These are phyloP conservation scores for Drepana arcuata DNA, from an alignment of 1,140 invertebrate species.

Conservation along the genomic window DNA sequence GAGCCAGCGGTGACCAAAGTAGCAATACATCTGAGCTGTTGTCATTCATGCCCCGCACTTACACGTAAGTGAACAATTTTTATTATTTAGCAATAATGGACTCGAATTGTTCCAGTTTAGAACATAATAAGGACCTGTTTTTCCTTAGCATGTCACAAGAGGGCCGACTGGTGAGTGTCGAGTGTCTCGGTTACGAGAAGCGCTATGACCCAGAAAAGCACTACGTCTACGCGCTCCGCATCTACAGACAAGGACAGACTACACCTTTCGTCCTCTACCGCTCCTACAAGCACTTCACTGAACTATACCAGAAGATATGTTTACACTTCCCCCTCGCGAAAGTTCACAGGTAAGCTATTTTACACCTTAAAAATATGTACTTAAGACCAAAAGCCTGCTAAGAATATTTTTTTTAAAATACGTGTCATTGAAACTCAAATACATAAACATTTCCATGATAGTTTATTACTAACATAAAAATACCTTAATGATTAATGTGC, in stretches of 20 bases:
- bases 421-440: too few relatives aligned
- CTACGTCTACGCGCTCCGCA: conserved; percentile 95
- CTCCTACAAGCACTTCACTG: conserved; percentile 96
- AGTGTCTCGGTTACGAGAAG: conserved; percentile 93
- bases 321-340: conserved; percentile 92
- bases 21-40: conserved; percentile 82
- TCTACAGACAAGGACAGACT: conserved; percentile 87
- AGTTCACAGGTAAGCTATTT: conserved; percentile 79
- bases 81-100: too few relatives aligned
- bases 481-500: too few relatives aligned
- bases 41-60: conserved; percentile 94
- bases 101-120: too few relatives aligned
- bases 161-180: conserved; percentile 88
- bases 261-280: conserved; percentile 92
- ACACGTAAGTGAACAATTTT: conserved; percentile 90
- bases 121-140: too few relatives aligned
- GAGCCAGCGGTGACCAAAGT: conserved; percentile 89
- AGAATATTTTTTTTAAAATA: too few relatives aligned
- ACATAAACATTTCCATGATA: too few relatives aligned
- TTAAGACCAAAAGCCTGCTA: too few relatives aligned
- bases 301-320: conserved; percentile 96
- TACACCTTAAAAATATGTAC: too few relatives aligned
- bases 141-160: conserved; percentile 92
- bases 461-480: too few relatives aligned
- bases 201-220: conserved; percentile 98